Percentiles rank a stretch among this genome's conserved stretches.
Evolutionary conservation across 2,888 invertebrate species (phyloP).

Genomic region (Drosophila prolongata): DNA sequence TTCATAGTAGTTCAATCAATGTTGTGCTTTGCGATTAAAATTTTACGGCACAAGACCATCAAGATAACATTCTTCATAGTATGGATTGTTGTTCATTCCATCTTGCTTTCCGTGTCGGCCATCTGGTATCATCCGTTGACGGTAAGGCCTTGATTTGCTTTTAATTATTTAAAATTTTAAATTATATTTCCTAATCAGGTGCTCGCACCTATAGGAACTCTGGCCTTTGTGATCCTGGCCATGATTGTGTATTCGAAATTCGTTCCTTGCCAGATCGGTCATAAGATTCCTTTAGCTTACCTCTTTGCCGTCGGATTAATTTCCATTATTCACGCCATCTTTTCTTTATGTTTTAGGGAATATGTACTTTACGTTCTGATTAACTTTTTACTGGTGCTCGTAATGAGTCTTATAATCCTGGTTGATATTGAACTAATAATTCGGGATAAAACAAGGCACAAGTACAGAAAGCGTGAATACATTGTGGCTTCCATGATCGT

Average conservation of each 20-base stretch:
- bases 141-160: not conserved
- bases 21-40: not conserved
- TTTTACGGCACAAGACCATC: not conserved
- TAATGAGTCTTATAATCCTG: not conserved
- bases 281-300: not conserved
- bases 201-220: not conserved
- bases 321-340: not conserved
- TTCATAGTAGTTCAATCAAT: not conserved
- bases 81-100: not conserved
- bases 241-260: not conserved
- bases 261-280: not conserved
- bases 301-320: not conserved
- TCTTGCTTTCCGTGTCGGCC: not conserved
- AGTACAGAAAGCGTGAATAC: not conserved
- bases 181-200: not conserved
- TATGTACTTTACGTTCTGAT: not conserved
- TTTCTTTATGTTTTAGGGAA: not conserved
- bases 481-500: not conserved
- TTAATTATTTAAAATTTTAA: not conserved
- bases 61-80: not conserved
- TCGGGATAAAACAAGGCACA: not conserved
- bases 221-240: not conserved
- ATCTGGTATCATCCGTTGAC: not conserved
- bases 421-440: not conserved
- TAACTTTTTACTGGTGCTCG: not conserved